phyloP scores from a whole-genome alignment of 2,113 vertebrate genomes.

The Gasterosteus nipponicus region DNA sequence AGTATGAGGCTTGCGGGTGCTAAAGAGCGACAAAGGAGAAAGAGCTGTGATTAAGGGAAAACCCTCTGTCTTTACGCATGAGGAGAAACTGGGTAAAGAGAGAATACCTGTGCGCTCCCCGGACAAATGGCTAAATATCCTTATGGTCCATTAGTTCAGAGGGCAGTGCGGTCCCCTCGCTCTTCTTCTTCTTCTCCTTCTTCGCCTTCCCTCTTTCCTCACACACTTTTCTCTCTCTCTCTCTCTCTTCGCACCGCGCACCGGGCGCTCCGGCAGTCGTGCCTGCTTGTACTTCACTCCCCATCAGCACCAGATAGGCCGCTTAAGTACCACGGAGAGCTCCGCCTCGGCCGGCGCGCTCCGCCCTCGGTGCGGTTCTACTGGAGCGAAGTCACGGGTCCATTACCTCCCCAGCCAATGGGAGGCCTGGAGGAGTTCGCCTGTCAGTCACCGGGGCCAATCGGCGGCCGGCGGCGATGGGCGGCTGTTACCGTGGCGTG shows the following conservation, averaged over 20 bases:
- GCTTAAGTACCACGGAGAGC: constrained; percentile 73
- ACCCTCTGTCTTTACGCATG: constrained; percentile 52
- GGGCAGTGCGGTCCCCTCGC: constrained; percentile 44
- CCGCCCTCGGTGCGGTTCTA: constrained; percentile 39
- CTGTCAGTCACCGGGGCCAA: constrained; percentile 54
- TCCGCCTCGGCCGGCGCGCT: constrained; percentile 57
- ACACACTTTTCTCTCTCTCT: constrained; percentile 32
- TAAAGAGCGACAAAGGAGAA: neutral
- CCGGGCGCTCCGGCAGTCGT: constrained; percentile 45
- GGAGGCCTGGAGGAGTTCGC: neutral
- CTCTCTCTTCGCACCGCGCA: constrained; percentile 39
- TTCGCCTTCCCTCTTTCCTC: constrained; percentile 14
- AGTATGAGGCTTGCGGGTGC: neutral
- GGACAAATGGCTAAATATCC: constrained; percentile 72
- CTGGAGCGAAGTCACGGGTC: constrained; percentile 44
- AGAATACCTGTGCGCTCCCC: constrained; percentile 74
- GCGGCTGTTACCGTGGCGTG: constrained; percentile 75
- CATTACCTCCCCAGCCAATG: constrained; percentile 53
- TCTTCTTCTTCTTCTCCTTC: constrained; percentile 21
- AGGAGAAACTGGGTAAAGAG: constrained; percentile 7
- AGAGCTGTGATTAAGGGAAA: constrained; percentile 9
- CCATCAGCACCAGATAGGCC: constrained; percentile 24
- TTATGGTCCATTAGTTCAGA: constrained; percentile 70
- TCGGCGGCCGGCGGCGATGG: constrained; percentile 51
- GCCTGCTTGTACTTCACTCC: constrained; percentile 42